Conservation (phyloP, 1,140 invertebrate genomes). For the Aphidius gifuensis region DNA sequence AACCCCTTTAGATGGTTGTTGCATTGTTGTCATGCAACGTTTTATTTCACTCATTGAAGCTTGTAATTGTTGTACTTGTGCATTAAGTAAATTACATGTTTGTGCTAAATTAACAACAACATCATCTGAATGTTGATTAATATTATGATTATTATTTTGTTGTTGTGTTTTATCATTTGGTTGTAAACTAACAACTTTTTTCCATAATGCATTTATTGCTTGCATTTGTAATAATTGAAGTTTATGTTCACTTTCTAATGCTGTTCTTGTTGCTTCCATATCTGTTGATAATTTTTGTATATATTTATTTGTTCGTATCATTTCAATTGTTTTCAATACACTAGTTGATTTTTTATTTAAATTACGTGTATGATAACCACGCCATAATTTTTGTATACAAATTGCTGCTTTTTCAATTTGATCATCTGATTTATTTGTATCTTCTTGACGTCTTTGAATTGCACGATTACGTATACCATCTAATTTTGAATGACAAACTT, state of each 20-base stretch:
- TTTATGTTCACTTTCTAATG: constrained; percentile 80
- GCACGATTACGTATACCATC: constrained; percentile 59
- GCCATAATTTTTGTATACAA: constrained; percentile 84
- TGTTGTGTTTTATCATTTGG: constrained; percentile 42
- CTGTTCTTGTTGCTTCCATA: constrained; percentile 77
- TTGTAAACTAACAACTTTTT: constrained; percentile 76
- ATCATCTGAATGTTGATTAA: constrained; percentile 32
- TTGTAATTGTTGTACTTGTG: constrained; percentile 64
- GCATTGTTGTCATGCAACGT: constrained; percentile 62
- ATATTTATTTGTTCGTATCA: constrained; percentile 78
- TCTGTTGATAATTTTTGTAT: constrained; percentile 80
- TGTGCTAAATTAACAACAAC: constrained; percentile 59
- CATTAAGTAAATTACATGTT: constrained; percentile 53
- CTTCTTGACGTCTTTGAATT: constrained; percentile 57
- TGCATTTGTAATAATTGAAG: constrained; percentile 85
- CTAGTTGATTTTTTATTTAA: constrained; percentile 70
- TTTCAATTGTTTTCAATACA: constrained; percentile 74
- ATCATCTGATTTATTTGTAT: constrained; percentile 47
- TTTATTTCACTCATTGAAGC: constrained; percentile 73
- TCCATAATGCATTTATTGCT: constrained; percentile 85
- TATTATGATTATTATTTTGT: constrained; percentile 37
- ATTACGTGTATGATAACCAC: constrained; percentile 80
- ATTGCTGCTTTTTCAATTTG: constrained; percentile 63
- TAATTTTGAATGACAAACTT: constrained; percentile 61
- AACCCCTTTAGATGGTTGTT: constrained; percentile 37